A percentile compares a stretch with the other conserved stretches of the same genome.
Evolutionary conservation across 2,797 vertebrate genomes (phyloP).

Genomic region (Gorsachius magnificus): DNA sequence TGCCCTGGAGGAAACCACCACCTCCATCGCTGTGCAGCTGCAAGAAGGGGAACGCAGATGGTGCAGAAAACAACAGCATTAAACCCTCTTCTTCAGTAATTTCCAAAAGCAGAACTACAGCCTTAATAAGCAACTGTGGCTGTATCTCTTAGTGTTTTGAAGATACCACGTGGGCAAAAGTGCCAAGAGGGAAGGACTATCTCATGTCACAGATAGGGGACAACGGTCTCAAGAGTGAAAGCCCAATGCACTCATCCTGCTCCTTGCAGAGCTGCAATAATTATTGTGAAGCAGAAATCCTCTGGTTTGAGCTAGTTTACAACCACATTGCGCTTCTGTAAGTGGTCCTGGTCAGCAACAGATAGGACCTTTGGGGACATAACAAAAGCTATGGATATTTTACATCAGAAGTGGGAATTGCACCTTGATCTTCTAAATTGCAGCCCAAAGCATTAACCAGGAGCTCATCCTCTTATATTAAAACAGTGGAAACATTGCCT

Average conservation of each 20-base stretch:
- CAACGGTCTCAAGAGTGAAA: neutral
- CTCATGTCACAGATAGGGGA: neutral
- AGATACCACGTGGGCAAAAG: neutral
- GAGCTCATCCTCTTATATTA: constrained; percentile 4
- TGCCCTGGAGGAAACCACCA: neutral
- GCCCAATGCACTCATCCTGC: neutral
- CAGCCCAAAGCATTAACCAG: constrained; percentile 32
- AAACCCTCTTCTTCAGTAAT: neutral
- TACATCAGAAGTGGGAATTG: constrained; percentile 14
- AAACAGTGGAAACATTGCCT: constrained; percentile 27
- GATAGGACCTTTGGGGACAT: neutral
- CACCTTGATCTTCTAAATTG: constrained; percentile 43
- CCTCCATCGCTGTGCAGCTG: accelerated
- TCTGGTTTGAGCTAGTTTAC: neutral
- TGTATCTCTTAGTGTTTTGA: neutral
- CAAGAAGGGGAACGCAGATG: neutral
- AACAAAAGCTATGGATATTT: constrained; percentile 7
- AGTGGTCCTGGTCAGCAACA: neutral
- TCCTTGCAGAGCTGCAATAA: neutral
- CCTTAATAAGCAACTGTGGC: neutral
- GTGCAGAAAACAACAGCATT: neutral
- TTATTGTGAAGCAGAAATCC: neutral
- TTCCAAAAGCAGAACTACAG: neutral
- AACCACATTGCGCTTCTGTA: neutral
- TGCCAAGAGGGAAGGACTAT: neutral